Evolutionary conservation across 1,140 invertebrate species (phyloP).

Genomic region (Dinoponera quadriceps): DNA sequence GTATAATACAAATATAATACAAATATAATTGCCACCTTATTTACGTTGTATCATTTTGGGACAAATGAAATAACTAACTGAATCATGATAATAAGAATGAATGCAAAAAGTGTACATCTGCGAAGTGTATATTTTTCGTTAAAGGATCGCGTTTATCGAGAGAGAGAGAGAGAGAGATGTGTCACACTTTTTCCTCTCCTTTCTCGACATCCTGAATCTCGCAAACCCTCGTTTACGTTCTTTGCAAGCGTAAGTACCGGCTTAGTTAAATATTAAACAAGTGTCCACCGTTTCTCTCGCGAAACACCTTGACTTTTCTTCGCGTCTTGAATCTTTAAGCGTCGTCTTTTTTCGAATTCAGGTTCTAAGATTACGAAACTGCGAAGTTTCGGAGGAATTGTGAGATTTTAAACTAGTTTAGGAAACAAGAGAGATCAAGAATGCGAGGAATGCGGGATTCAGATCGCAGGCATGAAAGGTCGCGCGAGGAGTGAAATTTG

Average conservation of each 20-base stretch:
- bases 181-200: constrained; percentile 27
- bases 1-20: neutral
- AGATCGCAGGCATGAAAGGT: neutral
- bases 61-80: neutral
- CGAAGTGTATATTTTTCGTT: neutral
- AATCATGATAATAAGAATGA: neutral
- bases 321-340: constrained; percentile 19
- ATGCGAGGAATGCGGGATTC: constrained; percentile 11
- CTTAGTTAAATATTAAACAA: constrained; percentile 66
- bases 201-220: constrained; percentile 3
- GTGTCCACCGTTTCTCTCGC: constrained; percentile 18
- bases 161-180: neutral
- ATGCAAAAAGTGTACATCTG: neutral
- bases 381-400: constrained; percentile 11
- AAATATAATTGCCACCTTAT: too few species aligned
- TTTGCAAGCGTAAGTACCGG: constrained; percentile 43
- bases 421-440: constrained; percentile 20
- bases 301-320: neutral
- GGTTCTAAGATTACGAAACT: constrained; percentile 23
- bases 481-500: constrained; percentile 22
- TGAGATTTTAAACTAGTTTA: constrained; percentile 40
- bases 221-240: constrained; percentile 35
- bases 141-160: constrained; percentile 31
- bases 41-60: neutral
- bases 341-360: constrained; percentile 32